Percentiles rank a stretch among this genome's conserved stretches.
Evolutionary conservation across 2,888 invertebrate genomes (phyloP).

Genomic region (Lasioglossum marginatum): DNA sequence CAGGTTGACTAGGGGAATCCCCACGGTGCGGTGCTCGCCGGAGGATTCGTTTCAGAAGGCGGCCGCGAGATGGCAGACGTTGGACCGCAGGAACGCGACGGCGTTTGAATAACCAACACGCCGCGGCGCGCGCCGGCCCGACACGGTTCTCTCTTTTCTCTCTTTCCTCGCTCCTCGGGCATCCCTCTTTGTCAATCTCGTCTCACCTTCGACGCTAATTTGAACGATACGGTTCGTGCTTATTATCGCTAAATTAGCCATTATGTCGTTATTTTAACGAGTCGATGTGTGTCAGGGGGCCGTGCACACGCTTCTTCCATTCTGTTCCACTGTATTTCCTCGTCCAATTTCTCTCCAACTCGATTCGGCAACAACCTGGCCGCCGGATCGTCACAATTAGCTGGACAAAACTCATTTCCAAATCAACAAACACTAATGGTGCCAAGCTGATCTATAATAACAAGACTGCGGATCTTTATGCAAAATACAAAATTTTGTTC

Average conservation of each 20-base stretch:
- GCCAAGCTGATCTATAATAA: too few species aligned
- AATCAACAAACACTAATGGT: too few species aligned
- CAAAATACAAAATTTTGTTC: too few species aligned
- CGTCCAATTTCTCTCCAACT: conserved; percentile 54
- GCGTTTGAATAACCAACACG: conserved; percentile 11
- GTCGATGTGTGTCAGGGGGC: conserved; percentile 84
- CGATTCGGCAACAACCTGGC: conserved; percentile 19
- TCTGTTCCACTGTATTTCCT: conserved; percentile 61
- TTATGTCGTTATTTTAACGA: conserved; percentile 85
- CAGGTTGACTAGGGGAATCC: background rate
- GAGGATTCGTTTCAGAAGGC: conserved; percentile 14
- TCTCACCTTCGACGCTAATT: conserved; percentile 85
- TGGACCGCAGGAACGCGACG: conserved; percentile 29
- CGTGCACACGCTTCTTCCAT: conserved; percentile 65
- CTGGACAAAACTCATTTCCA: background rate
- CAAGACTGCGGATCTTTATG: too few species aligned
- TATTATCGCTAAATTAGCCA: conserved; percentile 84
- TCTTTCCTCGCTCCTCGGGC: conserved; percentile 46
- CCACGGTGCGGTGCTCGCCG: conserved; percentile 6
- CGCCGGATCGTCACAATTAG: background rate
- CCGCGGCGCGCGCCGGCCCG: conserved; percentile 20
- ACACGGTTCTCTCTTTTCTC: conserved; percentile 31
- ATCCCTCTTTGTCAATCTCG: conserved; percentile 62
- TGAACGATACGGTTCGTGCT: conserved; percentile 83
- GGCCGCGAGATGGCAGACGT: conserved; percentile 52